Evolutionary conservation across 2,888 invertebrate genomes (phyloP).

Genomic region (Lasioglossum morio): DNA sequence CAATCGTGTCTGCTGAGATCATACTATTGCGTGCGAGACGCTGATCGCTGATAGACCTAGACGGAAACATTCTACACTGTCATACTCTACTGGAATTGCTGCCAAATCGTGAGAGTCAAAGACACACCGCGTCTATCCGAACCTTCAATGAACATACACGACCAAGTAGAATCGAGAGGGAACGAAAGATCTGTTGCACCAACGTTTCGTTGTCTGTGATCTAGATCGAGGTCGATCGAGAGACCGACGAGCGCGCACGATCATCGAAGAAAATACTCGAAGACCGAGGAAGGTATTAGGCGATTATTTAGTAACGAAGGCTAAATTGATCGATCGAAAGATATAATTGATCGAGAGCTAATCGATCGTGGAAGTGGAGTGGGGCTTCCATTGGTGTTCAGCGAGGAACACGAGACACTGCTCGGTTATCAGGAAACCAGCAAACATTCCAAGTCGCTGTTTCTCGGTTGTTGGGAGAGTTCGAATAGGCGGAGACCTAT

Average conservation of each 20-base stretch:
- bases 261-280: neutral
- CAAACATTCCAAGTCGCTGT: slow-evolving; percentile 50
- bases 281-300: neutral
- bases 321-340: neutral
- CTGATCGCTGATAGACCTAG: neutral
- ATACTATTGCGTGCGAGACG: slow-evolving; percentile 3
- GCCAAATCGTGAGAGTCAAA: slow-evolving; percentile 11
- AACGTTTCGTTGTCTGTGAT: slow-evolving; percentile 7
- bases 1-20: neutral
- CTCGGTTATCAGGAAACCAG: neutral
- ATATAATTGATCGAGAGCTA: neutral
- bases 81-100: slow-evolving; percentile 16
- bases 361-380: neutral
- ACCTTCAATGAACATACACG: slow-evolving; percentile 16
- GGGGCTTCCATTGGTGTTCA: slow-evolving; percentile 40
- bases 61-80: neutral
- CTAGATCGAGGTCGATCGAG: neutral
- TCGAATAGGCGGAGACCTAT: slow-evolving; percentile 14
- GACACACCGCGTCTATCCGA: neutral
- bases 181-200: neutral
- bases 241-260: neutral
- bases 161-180: slow-evolving; percentile 32
- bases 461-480: neutral
- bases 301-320: neutral
- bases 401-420: neutral